Evolutionary conservation across 2,797 vertebrate genomes (phyloP), one percentile per base, ranked within the genome.

Genomic region (Naso thynnoides): DNA sequence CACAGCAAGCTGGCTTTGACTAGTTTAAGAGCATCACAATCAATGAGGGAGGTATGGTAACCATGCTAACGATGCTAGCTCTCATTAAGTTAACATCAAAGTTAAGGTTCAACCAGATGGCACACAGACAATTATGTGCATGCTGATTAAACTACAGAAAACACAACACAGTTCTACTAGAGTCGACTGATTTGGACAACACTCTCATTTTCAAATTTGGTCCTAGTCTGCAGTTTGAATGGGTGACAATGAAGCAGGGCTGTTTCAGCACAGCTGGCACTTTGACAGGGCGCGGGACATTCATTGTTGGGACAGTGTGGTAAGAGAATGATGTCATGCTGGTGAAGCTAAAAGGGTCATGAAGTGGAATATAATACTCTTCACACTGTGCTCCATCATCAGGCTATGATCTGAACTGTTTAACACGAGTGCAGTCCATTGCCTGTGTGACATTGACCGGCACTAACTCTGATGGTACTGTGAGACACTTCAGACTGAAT

Each of bases 211-310:
- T 86, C 73, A 87, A 68, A 84, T 88, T 89, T 79, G 84, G 59
- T 86, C 91, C 86, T 83, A 87, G 77, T 81, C 85, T 87, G 86
- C 88, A 87, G 70, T 92, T 89, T 91, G 72, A 89, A 86, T 53
- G 81, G 69, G 53, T 83, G 80, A 91, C 89, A 93, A 91, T 87
- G 79, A 90, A 80, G 67, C 78, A 73, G 70, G 72, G 78, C 84
- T 48, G 55, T 90, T 92, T 89, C 83, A 91, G 89, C 89, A 84
- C 83, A 86, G 86, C 85, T 81, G 86, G 74, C 86, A 82, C 69
- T 85, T 89, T 85, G 80, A 86, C 86, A 79, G 67, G 44, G 73
- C 81, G 85, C 59, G 49, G 65, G 78, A 74, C 72, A 38, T 64
- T 88, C 86, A 88, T 86, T 92, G 90, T 91, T 82, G 61, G 67